These are phyloP conservation scores for Ferdinandea cuprea DNA, from an alignment of 2,888 invertebrate species.

Conservation along the genomic window DNA sequence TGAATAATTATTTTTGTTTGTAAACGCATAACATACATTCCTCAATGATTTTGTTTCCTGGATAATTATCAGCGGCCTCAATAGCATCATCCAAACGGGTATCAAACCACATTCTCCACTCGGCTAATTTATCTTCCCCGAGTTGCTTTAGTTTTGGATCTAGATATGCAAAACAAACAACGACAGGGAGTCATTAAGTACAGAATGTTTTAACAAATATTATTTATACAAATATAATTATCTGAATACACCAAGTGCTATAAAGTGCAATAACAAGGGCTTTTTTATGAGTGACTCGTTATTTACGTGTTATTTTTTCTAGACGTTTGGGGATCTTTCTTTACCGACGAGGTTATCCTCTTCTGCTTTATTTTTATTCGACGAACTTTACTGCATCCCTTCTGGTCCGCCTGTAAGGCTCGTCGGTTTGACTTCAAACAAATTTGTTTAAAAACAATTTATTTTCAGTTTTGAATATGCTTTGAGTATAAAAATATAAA, in stretches of 20 bases:
- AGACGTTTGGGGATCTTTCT: too few relatives aligned
- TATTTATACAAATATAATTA: constrained; percentile 67
- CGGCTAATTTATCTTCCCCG: constrained; percentile 88
- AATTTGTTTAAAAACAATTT: too few relatives aligned
- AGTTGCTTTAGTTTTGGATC: constrained; percentile 92
- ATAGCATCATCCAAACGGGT: constrained; percentile 93
- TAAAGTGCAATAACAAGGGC: background rate
- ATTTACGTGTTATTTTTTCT: too few relatives aligned
- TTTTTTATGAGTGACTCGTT: too few relatives aligned
- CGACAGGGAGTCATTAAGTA: constrained; percentile 59
- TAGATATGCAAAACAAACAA: constrained; percentile 80
- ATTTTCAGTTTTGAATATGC: too few relatives aligned
- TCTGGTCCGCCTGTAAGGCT: too few relatives aligned
- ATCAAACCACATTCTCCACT: constrained; percentile 91
- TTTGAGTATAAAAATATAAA: too few relatives aligned
- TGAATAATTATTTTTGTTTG: constrained; percentile 22
- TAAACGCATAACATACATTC: constrained; percentile 80
- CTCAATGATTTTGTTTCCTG: constrained; percentile 81
- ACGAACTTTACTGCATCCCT: too few relatives aligned
- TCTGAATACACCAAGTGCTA: constrained; percentile 68
- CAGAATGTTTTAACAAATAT: constrained; percentile 12
- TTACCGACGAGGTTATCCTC: too few relatives aligned
- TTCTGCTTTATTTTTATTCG: too few relatives aligned
- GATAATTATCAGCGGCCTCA: constrained; percentile 88
- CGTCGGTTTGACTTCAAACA: too few relatives aligned